A percentile compares a stretch with the other conserved stretches of the same genome.
phyloP scores from a whole-genome alignment of 2,797 vertebrate genomes.

The Sebastes paucispinis region DNA sequence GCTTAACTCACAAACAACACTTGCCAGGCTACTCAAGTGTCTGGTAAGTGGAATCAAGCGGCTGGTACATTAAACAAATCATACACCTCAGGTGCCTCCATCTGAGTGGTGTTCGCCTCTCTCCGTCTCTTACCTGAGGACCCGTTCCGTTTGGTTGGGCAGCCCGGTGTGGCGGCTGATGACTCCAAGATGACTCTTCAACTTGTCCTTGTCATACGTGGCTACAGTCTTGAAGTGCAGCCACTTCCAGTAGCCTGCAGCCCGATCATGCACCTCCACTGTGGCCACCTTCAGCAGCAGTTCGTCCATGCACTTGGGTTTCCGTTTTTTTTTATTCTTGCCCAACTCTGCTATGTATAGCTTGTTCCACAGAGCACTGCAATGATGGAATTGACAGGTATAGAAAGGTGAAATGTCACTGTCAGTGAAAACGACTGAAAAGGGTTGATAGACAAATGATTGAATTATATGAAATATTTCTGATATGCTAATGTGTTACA shows the following conservation, averaged over 20 bases:
- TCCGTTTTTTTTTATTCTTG: constrained; percentile 65
- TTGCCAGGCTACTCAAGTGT: constrained; percentile 7
- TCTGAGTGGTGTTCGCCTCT: background rate
- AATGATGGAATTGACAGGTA: background rate
- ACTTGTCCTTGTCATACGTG: constrained; percentile 62
- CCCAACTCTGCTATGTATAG: constrained; percentile 74
- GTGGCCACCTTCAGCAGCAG: constrained; percentile 42
- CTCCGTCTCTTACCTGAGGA: constrained; percentile 72
- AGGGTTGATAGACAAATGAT: background rate
- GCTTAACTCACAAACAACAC: constrained; percentile 7
- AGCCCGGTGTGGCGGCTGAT: constrained; percentile 85
- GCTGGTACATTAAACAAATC: constrained; percentile 14
- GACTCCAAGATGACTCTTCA: constrained; percentile 76
- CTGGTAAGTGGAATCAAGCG: background rate
- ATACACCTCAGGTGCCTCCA: background rate
- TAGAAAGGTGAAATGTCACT: background rate
- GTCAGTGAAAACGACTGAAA: background rate
- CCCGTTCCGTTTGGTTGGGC: constrained; percentile 81
- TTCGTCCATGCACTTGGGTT: constrained; percentile 38
- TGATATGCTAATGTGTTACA: background rate
- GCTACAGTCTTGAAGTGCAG: constrained; percentile 81
- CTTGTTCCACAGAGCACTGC: constrained; percentile 86
- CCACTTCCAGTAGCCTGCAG: constrained; percentile 87
- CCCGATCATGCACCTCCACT: constrained; percentile 57
- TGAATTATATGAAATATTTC: background rate